Evolutionary conservation across 2,888 invertebrate genomes (phyloP).

Genomic region (Epinotia bilunana): DNA sequence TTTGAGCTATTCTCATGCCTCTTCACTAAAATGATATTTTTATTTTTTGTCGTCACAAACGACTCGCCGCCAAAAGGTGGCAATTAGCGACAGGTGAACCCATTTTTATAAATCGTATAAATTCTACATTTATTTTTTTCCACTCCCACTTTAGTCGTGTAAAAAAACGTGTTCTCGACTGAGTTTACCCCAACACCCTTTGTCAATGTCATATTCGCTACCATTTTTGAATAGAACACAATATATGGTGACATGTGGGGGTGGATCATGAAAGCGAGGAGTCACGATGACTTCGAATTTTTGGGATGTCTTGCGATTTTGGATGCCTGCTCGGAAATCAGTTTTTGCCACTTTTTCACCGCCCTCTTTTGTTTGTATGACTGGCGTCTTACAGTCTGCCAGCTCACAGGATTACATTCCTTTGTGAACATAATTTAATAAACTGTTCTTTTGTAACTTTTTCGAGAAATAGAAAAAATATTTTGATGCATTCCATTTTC

Average conservation of each 20-base stretch:
- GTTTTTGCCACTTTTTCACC: constrained; percentile 64
- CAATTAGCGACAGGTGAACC: constrained; percentile 83
- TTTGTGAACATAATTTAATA: constrained; percentile 57
- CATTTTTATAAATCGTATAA: constrained; percentile 71
- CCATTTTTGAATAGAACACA: constrained; percentile 71
- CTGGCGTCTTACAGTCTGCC: constrained; percentile 76
- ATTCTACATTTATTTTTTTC: constrained; percentile 69
- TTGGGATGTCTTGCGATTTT: constrained; percentile 57
- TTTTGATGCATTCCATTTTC: constrained; percentile 9
- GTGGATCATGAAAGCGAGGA: constrained; percentile 59
- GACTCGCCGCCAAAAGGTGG: constrained; percentile 79
- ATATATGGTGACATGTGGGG: constrained; percentile 78
- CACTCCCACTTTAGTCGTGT: constrained; percentile 53
- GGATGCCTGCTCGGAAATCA: constrained; percentile 46
- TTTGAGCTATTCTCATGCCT: constrained; percentile 41
- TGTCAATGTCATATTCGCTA: constrained; percentile 80
- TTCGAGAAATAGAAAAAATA: constrained; percentile 45
- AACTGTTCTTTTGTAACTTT: constrained; percentile 53
- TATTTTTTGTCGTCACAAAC: constrained; percentile 65
- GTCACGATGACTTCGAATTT: constrained; percentile 79
- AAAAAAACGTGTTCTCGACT: constrained; percentile 66
- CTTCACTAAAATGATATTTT: constrained; percentile 49
- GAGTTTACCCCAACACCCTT: constrained; percentile 78
- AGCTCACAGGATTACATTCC: constrained; percentile 51
- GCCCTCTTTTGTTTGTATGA: constrained; percentile 61